These are phyloP conservation scores for Drosophila flavopinicola DNA, from an alignment of 2,888 invertebrate genomes.

Conservation along the genomic window DNA sequence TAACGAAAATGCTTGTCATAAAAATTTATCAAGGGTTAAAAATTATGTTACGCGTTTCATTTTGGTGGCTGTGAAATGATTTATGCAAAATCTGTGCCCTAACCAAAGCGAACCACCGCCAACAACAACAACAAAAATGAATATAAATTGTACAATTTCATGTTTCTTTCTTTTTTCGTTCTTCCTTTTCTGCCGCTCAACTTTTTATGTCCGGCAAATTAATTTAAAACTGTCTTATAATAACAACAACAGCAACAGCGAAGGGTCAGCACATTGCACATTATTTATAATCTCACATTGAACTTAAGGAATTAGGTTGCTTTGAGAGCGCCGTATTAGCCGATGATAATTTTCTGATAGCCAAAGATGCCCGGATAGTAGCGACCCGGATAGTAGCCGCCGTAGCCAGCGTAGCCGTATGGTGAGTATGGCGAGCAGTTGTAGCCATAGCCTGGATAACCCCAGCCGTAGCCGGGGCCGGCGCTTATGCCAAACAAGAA, in stretches of 20 bases:
- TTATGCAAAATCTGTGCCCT: slow-evolving; percentile 78
- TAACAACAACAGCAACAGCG: slow-evolving; percentile 42
- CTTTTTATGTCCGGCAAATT: slow-evolving; percentile 76
- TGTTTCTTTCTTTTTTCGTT: slow-evolving; percentile 39
- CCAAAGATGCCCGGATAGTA: slow-evolving; percentile 62
- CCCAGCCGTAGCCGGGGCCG: slow-evolving; percentile 49
- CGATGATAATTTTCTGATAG: slow-evolving; percentile 62
- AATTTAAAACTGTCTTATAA: slow-evolving; percentile 76
- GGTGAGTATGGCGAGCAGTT: slow-evolving; percentile 19
- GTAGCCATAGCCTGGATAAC: slow-evolving; percentile 35
- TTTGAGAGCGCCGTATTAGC: slow-evolving; percentile 36
- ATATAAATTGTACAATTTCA: slow-evolving; percentile 80
- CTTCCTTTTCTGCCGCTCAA: slow-evolving; percentile 35
- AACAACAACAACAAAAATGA: slow-evolving; percentile 59
- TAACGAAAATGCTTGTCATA: slow-evolving; percentile 79
- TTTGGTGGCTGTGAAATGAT: slow-evolving; percentile 77
- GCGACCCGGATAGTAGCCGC: slow-evolving; percentile 44
- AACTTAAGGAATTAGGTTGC: slow-evolving; percentile 24
- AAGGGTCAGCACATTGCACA: slow-evolving; percentile 49
- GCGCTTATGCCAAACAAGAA: slow-evolving; percentile 44
- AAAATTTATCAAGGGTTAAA: slow-evolving; percentile 80
- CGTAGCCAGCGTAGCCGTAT: slow-evolving; percentile 49
- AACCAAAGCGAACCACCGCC: slow-evolving; percentile 44
- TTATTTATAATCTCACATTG: slow-evolving; percentile 74
- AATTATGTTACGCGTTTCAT: slow-evolving; percentile 80